Evolutionary conservation across 2,113 vertebrate species (phyloP).

Genomic region (Alligator mississippiensis): DNA sequence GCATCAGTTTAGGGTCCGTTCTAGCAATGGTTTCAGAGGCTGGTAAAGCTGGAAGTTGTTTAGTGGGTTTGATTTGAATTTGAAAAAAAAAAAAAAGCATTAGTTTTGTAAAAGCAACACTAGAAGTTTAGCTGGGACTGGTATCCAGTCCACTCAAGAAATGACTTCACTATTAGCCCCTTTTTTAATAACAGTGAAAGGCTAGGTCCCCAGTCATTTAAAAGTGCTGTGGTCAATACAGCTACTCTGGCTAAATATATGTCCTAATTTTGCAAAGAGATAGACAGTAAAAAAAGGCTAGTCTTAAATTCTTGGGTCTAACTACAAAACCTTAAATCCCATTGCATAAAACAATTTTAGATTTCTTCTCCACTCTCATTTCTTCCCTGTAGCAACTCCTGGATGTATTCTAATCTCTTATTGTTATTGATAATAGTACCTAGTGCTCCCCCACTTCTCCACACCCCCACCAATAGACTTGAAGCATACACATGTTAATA

Average conservation of each 20-base stretch:
- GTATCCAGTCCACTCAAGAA: background rate
- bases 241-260: background rate
- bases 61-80: background rate
- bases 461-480: background rate
- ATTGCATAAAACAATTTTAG: background rate
- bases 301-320: background rate
- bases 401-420: constrained; percentile 6
- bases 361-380: background rate
- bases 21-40: background rate
- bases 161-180: background rate
- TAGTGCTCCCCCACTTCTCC: background rate
- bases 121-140: background rate
- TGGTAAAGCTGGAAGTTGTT: accelerated
- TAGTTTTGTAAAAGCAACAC: background rate
- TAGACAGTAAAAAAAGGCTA: background rate
- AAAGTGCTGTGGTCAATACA: background rate
- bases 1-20: background rate
- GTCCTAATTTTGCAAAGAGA: background rate
- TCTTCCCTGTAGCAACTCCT: background rate
- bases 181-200: background rate
- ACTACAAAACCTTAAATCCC: background rate
- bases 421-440: constrained; percentile 55
- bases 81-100: background rate
- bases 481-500: constrained; percentile 34
- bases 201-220: accelerated